phyloP scores from a whole-genome alignment of 2,888 invertebrate species.

The Danaus chrysippus region DNA sequence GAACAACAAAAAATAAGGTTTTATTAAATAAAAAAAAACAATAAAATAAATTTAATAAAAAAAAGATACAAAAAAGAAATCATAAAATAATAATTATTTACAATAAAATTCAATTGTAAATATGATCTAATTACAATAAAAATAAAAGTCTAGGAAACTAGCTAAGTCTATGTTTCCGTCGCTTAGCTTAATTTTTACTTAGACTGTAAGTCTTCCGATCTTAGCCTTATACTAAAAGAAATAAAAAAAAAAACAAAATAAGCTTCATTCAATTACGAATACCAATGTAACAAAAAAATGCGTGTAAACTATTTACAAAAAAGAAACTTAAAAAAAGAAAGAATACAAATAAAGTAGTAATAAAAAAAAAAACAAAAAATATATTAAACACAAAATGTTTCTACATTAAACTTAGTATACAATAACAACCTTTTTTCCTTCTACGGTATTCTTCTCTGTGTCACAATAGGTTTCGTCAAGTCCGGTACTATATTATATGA shows the following conservation, averaged over 20 bases:
- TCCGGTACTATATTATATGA: conserved; percentile 41
- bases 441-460: conserved; percentile 37
- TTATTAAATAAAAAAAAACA: conserved; percentile 26
- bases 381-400: conserved; percentile 18
- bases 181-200: conserved; percentile 1
- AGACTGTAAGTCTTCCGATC: neutral
- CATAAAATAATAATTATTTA: conserved; percentile 1
- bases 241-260: neutral
- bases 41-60: conserved; percentile 21
- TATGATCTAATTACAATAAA: neutral
- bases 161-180: conserved; percentile 3
- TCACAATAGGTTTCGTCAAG: conserved; percentile 47
- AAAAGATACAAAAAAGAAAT: conserved; percentile 10
- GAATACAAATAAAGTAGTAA: conserved; percentile 17
- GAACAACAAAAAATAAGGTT: conserved; percentile 21
- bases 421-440: conserved; percentile 59
- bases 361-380: conserved; percentile 30
- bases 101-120: neutral
- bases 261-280: neutral
- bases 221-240: neutral
- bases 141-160: conserved; percentile 1
- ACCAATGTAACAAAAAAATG: neutral
- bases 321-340: conserved; percentile 11
- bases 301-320: conserved; percentile 15
- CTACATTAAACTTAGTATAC: conserved; percentile 18